These are phyloP conservation scores for Actinia equina DNA, from an alignment of 64 coral and sea anemone genomes.

Conservation along the genomic window DNA sequence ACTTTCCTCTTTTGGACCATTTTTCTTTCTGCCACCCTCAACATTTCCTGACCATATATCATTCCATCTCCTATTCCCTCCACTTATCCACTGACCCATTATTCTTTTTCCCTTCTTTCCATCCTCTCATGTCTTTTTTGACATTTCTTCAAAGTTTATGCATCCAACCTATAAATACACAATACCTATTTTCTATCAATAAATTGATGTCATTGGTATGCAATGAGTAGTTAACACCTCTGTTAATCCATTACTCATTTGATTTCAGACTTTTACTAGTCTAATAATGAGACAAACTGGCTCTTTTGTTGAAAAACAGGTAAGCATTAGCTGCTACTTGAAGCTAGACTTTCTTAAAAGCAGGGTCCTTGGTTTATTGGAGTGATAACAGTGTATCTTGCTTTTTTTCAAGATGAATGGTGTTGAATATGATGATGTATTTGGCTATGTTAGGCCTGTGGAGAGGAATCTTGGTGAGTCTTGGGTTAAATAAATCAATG, in stretches of 20 bases:
- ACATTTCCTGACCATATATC: too few species aligned
- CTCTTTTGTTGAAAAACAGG: neutral
- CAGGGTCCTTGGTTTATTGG: neutral
- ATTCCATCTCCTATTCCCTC: too few species aligned
- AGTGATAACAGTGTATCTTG: neutral
- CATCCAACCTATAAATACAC: too few species aligned
- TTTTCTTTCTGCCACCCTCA: too few species aligned
- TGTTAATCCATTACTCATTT: neutral
- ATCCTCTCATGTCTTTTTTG: too few species aligned
- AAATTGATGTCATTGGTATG: too few species aligned
- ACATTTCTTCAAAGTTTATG: too few species aligned
- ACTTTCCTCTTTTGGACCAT: too few species aligned
- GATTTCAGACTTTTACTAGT: slow-evolving; percentile 43
- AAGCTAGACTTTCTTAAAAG: too few species aligned
- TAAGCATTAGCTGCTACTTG: neutral
- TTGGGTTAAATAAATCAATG: neutral
- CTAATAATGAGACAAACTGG: slow-evolving; percentile 30
- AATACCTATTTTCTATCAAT: too few species aligned
- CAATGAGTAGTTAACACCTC: neutral
- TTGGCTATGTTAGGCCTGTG: slow-evolving; percentile 9
- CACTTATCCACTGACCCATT: too few species aligned
- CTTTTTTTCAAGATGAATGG: slow-evolving; percentile 53
- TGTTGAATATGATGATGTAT: slow-evolving; percentile 50
- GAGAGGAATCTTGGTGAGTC: neutral
- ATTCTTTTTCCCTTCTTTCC: too few species aligned